Evolutionary conservation across 2,888 invertebrate species (phyloP).

Genomic region (Pasiphila rectangulata): DNA sequence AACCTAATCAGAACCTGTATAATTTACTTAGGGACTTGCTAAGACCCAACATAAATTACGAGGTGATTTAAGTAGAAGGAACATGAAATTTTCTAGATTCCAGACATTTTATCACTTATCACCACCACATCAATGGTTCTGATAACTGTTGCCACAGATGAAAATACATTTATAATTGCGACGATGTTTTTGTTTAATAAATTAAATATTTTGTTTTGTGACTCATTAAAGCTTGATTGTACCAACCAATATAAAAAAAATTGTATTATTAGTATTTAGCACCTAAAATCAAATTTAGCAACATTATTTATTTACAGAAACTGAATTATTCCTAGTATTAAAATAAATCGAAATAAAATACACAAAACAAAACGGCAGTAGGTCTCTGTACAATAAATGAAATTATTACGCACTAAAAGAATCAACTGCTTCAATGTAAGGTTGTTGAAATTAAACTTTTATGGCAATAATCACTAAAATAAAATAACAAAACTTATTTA

Average conservation of each 20-base stretch:
- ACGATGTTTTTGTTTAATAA: constrained; percentile 8
- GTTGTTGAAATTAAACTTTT: constrained; percentile 42
- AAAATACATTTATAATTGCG: constrained; percentile 37
- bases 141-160: constrained; percentile 67
- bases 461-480: constrained; percentile 62
- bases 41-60: constrained; percentile 76
- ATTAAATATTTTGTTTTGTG: constrained; percentile 52
- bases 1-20: constrained; percentile 82
- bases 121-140: constrained; percentile 75
- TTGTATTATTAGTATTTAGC: constrained; percentile 55
- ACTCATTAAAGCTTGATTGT: constrained; percentile 57
- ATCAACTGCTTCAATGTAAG: constrained; percentile 58
- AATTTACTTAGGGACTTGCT: constrained; percentile 73
- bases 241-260: constrained; percentile 42
- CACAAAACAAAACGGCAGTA: constrained; percentile 73
- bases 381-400: constrained; percentile 71
- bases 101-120: constrained; percentile 68
- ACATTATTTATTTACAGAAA: constrained; percentile 72
- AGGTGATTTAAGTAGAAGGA: constrained; percentile 81
- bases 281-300: constrained; percentile 74
- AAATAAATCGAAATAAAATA: constrained; percentile 68
- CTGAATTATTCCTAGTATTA: constrained; percentile 64
- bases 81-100: constrained; percentile 59
- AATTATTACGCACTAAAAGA: constrained; percentile 48
- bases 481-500: constrained; percentile 30